These are phyloP conservation scores for Cistogaster globosa DNA, from an alignment of 2,888 invertebrate genomes.

Conservation along the genomic window DNA sequence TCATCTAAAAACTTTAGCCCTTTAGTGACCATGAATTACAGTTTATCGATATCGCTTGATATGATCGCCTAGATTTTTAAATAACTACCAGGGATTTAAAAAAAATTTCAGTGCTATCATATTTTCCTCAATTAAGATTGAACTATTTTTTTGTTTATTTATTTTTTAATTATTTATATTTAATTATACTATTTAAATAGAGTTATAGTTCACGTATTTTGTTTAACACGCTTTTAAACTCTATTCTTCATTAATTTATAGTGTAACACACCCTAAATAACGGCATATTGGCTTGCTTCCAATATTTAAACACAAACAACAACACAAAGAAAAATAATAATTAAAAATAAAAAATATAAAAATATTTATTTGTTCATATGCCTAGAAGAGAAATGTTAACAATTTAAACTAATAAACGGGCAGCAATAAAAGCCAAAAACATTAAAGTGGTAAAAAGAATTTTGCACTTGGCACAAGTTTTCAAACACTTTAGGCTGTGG, in stretches of 20 bases:
- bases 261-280: constrained; percentile 68
- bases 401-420: constrained; percentile 57
- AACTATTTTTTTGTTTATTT: too few relatives aligned
- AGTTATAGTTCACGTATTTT: constrained; percentile 71
- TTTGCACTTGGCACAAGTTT: constrained; percentile 70
- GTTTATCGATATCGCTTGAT: too few relatives aligned
- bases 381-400: constrained; percentile 68
- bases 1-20: too few relatives aligned
- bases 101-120: too few relatives aligned
- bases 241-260: constrained; percentile 28
- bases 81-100: too few relatives aligned
- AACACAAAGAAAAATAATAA: constrained; percentile 5
- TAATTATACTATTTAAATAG: constrained; percentile 22
- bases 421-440: constrained; percentile 35
- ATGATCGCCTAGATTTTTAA: too few relatives aligned
- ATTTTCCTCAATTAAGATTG: too few relatives aligned
- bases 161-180: too few relatives aligned
- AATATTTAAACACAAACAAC: constrained; percentile 45
- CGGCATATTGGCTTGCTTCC: constrained; percentile 70
- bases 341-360: not conserved
- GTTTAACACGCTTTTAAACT: constrained; percentile 63
- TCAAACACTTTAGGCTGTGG: constrained; percentile 5
- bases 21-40: too few relatives aligned
- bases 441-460: constrained; percentile 55
- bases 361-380: constrained; percentile 34